phyloP scores from a whole-genome alignment of 2,113 vertebrate genomes.

The Okapia johnstoni region DNA sequence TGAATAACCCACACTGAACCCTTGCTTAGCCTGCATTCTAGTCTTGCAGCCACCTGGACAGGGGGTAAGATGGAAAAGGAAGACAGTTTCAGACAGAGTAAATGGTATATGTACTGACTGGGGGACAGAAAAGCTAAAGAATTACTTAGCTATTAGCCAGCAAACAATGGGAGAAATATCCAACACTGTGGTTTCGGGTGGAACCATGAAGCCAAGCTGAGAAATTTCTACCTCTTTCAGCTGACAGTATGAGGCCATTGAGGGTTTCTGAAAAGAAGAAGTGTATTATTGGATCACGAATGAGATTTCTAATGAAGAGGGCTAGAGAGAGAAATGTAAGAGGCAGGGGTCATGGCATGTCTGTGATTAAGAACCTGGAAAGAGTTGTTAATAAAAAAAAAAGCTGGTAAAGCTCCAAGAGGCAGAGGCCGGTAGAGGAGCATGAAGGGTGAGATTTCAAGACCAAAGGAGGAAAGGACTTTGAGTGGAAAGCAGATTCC shows the following conservation, averaged over 20 bases:
- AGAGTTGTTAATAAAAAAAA: neutral
- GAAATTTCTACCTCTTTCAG: neutral
- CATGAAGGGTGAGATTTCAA: rapidly evolving
- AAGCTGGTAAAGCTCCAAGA: neutral
- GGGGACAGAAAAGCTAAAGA: neutral
- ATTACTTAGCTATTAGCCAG: neutral
- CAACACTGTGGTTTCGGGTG: neutral
- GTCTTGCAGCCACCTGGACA: neutral
- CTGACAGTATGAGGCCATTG: neutral
- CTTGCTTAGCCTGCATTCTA: neutral
- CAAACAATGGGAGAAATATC: neutral
- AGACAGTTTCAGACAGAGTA: neutral
- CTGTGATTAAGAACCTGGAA: neutral
- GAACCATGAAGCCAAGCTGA: neutral
- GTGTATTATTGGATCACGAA: neutral
- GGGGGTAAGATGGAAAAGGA: neutral
- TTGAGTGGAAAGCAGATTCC: neutral
- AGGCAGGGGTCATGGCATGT: neutral
- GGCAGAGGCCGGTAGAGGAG: neutral
- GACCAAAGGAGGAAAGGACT: neutral
- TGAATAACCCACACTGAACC: neutral
- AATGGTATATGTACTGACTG: neutral
- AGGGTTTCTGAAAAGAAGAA: neutral
- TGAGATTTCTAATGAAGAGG: neutral
- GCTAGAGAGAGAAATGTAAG: neutral